Base-by-base conservation (phyloP, 2,113 vertebrate species). In the Ochotona curzoniae region DNA sequence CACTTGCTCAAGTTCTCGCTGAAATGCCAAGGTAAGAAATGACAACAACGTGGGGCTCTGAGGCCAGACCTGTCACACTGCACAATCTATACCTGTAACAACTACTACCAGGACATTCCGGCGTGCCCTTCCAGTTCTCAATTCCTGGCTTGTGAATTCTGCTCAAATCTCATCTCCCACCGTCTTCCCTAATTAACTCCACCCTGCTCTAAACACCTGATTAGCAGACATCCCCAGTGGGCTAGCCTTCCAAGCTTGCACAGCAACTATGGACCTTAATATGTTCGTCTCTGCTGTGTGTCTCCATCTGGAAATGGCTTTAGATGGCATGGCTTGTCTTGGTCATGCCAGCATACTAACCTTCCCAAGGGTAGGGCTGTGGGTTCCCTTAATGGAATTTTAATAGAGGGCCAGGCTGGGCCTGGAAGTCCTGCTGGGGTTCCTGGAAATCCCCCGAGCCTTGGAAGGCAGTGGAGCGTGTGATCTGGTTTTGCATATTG, bases 161-260 rank as follows among this genome's bases (percentile, higher is more conserved):
- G 92, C 75, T 82, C 63, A 89, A 67, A 83, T 54, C 70, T 85
- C n/a, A 49, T 81, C 57, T 91, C 92, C 66, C 35, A 86, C 85
- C 75, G 63, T 38, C 38, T 93, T 76, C 38, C 57, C 35, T 73
- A 78, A 80, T 79, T 35, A 92, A 78, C 47, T 67, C 57, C 70
- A 80, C 66, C 67, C 64, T 91, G 23, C 84, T 86, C 8, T 63
- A 67, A 93, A 86, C 21, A 86, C 67, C 73, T 78, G 30, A 32
- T 51, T 54, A 87, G 49, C n/a, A 64, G n/a, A 30, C 30, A 44
- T 26, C 18, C 57, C 51, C 13, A 49, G 69, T 26, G 49, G 75
- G 57, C 12, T 79, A 54, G n/a, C 54, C 14, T 80, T 81, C 38
- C 23, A 44, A 44, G 28, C 70, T 83, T 92, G 57, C 17, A 66